Base-by-base conservation (phyloP, 2,797 vertebrate species). In the Diplodus sargus region DNA sequence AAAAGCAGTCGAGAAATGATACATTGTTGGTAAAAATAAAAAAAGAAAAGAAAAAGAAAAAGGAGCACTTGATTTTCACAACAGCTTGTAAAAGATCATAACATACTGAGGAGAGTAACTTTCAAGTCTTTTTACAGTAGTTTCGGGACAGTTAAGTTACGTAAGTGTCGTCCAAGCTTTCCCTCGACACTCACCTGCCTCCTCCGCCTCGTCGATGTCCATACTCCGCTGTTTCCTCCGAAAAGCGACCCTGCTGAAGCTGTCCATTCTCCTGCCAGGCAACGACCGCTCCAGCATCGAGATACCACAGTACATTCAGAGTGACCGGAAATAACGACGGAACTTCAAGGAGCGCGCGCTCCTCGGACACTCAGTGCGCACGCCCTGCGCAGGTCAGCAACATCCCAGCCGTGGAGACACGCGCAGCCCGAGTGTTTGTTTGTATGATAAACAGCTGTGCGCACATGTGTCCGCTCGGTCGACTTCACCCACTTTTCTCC, bases 211-310 rank as follows among this genome's bases (percentile, higher is more conserved):
- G 39, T 13, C 16, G 2, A 0, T 1, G 11, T 83, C 87, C 63
- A 87, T 16, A 57, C 73, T 84, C 1, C 4, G 78, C 1, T 82
- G 74, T 78, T 95, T 96, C 83, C 91, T 93, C 49, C 95, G 90
- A 67, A 96, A 91, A 28, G 95, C 95, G 47, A 93, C 93, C 69
- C 95, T 89, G 77, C 74, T 92, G 30, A 95, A 93, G 71, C 93
- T 86, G 1, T 93, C 94, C 94, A 95, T 94, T 67, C 14, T 53
- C 3, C 1, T 20, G 0, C n/a, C 34, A 25, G 15, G 12, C 56
- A 13, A 6, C 15, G 69, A 12, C 34, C 39, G 58, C 54, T 93
- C 91, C 81, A 88, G 85, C 94, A 95, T 93, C 18, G 73, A 86
- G 71, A 73, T 0, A 12, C 7, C 3, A 5, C 12, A 22, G 43